A percentile compares a stretch with the other conserved stretches of the same genome.
These are phyloP conservation scores for Andricus curvator DNA, from an alignment of 2,888 invertebrate species.

Conservation along the genomic window DNA sequence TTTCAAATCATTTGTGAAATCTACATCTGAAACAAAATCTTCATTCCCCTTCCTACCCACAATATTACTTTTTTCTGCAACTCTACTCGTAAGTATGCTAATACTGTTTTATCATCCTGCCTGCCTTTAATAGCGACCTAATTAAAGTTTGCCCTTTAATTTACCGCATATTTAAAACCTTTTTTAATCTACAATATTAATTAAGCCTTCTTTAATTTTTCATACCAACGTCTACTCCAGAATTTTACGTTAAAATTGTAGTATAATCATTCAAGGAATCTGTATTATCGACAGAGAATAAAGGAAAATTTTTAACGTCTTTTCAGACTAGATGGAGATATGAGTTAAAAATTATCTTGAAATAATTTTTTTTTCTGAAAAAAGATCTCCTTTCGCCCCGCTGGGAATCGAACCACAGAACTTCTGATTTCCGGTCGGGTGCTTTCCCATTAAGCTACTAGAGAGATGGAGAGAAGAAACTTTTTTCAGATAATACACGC, in stretches of 20 bases:
- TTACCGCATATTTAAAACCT: not conserved
- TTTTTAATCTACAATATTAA: not conserved
- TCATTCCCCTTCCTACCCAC: not conserved
- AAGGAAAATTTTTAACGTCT: too few species aligned
- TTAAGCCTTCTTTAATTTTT: not conserved
- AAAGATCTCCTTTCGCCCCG: too few species aligned
- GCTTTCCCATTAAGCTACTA: too few species aligned
- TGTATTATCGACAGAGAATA: too few species aligned
- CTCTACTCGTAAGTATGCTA: not conserved
- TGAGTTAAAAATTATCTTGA: too few species aligned
- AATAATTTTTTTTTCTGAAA: too few species aligned
- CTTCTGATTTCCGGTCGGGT: too few species aligned
- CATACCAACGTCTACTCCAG: not conserved
- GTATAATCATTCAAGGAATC: too few species aligned
- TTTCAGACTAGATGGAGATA: too few species aligned
- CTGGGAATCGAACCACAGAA: too few species aligned
- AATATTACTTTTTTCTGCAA: slow-evolving; percentile 6
- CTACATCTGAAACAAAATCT: slow-evolving; percentile 17
- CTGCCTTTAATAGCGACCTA: slow-evolving; percentile 5
- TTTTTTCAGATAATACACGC: too few species aligned
- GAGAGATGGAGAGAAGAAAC: too few species aligned
- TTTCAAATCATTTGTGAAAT: slow-evolving; percentile 5
- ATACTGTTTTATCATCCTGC: slow-evolving; percentile 35
- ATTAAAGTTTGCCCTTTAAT: slow-evolving; percentile 28
- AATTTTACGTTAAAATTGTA: not conserved